A percentile compares a stretch with the other conserved stretches of the same genome.
phyloP scores from a whole-genome alignment of 1,140 invertebrate species.

The Callitettix versicolor region DNA sequence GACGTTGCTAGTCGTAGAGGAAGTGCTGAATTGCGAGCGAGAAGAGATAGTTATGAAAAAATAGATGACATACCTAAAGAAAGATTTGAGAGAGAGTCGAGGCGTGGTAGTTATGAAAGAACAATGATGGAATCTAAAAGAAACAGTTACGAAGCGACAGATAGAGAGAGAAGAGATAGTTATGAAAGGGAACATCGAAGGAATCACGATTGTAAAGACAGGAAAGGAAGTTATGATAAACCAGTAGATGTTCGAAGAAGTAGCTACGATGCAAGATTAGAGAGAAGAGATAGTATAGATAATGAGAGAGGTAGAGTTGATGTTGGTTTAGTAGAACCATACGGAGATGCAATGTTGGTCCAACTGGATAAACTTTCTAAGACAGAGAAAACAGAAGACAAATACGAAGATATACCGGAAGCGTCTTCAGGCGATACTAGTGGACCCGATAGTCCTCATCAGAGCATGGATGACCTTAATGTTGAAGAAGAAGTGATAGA shows the following conservation, averaged over 20 bases:
- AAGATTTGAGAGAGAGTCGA: neutral
- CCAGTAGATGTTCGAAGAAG: neutral
- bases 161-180: constrained; percentile 1
- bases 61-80: constrained; percentile 6
- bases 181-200: constrained; percentile 2
- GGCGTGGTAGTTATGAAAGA: constrained; percentile 8
- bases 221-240: constrained; percentile 1
- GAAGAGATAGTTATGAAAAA: constrained; percentile 2
- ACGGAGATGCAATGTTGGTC: constrained; percentile 14
- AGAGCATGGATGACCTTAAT: constrained; percentile 59
- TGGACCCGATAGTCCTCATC: constrained; percentile 69
- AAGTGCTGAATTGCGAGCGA: neutral
- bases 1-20: neutral
- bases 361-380: constrained; percentile 30
- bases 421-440: constrained; percentile 71
- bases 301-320: neutral
- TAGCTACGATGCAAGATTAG: neutral
- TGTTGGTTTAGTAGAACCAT: too few relatives aligned
- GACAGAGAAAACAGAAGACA: constrained; percentile 23
- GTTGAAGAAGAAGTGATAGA: constrained; percentile 36
- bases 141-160: neutral
- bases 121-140: constrained; percentile 3
- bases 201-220: neutral
- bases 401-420: constrained; percentile 19
- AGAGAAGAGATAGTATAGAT: neutral